Evolutionary conservation across 2,113 vertebrate species (phyloP).

Genomic region (Solea solea): DNA sequence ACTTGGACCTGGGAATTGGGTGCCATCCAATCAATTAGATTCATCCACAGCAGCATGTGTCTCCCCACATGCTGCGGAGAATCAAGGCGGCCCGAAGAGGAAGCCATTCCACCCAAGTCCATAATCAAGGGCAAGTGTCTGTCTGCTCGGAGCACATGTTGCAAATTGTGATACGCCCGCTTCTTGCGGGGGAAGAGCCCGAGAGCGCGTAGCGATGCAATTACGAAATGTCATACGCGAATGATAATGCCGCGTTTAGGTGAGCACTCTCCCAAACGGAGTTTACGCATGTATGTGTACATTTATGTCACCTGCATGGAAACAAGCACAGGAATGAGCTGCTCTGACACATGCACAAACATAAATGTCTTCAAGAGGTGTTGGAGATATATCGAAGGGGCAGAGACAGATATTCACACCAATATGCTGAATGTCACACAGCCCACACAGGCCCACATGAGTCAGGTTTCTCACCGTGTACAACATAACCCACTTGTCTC

Average conservation of each 20-base stretch:
- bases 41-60: conserved; percentile 74
- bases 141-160: conserved; percentile 70
- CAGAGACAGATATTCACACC: conserved; percentile 60
- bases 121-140: conserved; percentile 78
- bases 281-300: conserved; percentile 5
- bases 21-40: conserved; percentile 81
- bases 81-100: conserved; percentile 76
- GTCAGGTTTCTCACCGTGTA: conserved; percentile 45
- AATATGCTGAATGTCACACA: conserved; percentile 72
- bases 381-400: conserved; percentile 54
- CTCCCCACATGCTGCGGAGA: conserved; percentile 73
- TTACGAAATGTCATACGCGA: no score
- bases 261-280: conserved; percentile 20
- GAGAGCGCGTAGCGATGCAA: conserved; percentile 73
- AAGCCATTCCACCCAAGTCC: conserved; percentile 72
- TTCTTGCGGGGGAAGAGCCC: conserved; percentile 50
- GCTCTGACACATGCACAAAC: conserved; percentile 1
- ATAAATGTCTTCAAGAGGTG: conserved; percentile 49
- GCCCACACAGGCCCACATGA: conserved; percentile 56
- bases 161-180: conserved; percentile 64
- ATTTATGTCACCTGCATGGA: conserved; percentile 17
- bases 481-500: conserved; percentile 26
- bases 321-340: conserved; percentile 5
- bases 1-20: conserved; percentile 77
- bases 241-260: conserved; percentile 40